phyloP scores from a whole-genome alignment of 2,113 vertebrate genomes.

The Nettapus auritus region DNA sequence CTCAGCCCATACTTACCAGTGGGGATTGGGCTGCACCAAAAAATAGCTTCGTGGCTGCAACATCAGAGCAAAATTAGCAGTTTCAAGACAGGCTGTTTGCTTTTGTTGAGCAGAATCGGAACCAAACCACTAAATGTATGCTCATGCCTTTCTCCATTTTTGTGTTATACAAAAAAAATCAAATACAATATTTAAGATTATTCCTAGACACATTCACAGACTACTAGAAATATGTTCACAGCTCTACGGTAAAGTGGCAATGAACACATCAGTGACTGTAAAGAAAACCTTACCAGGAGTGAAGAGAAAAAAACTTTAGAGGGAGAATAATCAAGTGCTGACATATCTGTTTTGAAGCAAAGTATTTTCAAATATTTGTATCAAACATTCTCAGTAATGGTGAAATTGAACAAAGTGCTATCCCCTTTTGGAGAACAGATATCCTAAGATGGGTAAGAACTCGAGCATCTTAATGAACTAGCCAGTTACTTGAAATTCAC shows the following conservation, averaged over 20 bases:
- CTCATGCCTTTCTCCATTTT: not conserved
- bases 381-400: constrained; percentile 34
- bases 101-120: not conserved
- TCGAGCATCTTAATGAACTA: constrained; percentile 7
- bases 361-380: not conserved
- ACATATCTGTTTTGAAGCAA: not conserved
- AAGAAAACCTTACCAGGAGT: not conserved
- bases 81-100: not conserved
- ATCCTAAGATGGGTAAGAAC: constrained; percentile 20
- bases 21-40: not conserved
- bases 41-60: not conserved
- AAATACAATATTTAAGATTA: not conserved
- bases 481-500: not conserved
- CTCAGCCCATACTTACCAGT: not conserved
- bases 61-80: not conserved
- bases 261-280: no score
- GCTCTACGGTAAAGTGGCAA: not conserved
- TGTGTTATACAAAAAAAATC: not conserved
- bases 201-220: not conserved
- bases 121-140: not conserved
- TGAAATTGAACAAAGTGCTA: not conserved
- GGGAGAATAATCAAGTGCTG: not conserved
- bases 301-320: not conserved
- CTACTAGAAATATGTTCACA: not conserved
- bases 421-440: constrained; percentile 44